Percentiles rank a stretch among this genome's conserved stretches.
These are phyloP conservation scores for Frankliniella intonsa DNA, from an alignment of 2,888 invertebrate species.

Conservation along the genomic window DNA sequence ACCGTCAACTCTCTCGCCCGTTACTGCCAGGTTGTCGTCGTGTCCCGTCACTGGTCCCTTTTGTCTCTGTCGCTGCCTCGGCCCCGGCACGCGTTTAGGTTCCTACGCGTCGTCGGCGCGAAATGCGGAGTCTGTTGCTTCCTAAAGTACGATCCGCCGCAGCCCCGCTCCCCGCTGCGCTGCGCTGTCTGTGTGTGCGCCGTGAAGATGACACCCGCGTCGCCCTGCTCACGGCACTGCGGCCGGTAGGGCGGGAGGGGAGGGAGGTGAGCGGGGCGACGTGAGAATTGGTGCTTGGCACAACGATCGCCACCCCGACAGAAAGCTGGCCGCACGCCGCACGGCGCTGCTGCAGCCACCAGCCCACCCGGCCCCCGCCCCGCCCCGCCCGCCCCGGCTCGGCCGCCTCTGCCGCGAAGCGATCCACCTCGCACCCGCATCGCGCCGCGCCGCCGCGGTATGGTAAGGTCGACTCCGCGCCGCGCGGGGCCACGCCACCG, in stretches of 20 bases:
- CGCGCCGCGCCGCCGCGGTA: background rate
- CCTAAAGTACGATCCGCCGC: background rate
- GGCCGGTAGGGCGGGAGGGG: background rate
- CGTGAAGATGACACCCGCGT: background rate
- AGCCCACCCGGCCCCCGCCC: background rate
- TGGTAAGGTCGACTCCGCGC: background rate
- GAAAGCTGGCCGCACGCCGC: background rate
- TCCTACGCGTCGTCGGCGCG: background rate
- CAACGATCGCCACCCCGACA: constrained; percentile 5
- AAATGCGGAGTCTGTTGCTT: background rate
- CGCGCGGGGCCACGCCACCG: background rate
- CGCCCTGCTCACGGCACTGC: background rate
- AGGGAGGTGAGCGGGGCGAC: background rate
- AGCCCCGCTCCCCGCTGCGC: no score
- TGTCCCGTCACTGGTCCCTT: background rate
- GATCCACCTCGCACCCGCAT: background rate
- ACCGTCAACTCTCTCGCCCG: no score
- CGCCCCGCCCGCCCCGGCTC: background rate
- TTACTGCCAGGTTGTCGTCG: no score
- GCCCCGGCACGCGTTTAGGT: background rate
- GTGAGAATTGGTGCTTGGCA: constrained; percentile 24
- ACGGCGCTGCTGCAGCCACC: background rate
- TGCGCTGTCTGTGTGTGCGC: background rate
- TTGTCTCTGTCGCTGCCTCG: background rate
- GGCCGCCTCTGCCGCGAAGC: background rate